These are phyloP conservation scores for Dryococelus australis DNA, from an alignment of 2,888 invertebrate genomes.

Conservation along the genomic window DNA sequence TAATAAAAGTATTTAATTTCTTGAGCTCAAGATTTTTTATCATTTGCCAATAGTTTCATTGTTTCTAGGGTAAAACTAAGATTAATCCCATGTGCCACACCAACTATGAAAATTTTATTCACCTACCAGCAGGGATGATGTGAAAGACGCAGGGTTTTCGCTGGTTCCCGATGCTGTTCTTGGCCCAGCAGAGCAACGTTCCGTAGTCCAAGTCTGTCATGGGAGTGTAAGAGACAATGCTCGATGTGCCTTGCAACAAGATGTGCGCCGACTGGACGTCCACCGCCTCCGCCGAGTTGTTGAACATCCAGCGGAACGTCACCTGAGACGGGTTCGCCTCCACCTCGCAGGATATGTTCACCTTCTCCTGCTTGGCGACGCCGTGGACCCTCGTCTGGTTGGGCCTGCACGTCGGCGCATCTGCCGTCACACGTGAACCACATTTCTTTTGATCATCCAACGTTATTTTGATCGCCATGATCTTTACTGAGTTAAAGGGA, in stretches of 20 bases:
- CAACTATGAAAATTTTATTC: too few relatives aligned
- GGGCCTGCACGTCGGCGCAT: slow-evolving; percentile 86
- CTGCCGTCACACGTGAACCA: slow-evolving; percentile 58
- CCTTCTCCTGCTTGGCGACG: slow-evolving; percentile 88
- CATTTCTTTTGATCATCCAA: background rate
- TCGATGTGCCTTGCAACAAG: slow-evolving; percentile 71
- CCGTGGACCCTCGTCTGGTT: slow-evolving; percentile 89
- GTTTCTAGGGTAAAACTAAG: too few relatives aligned
- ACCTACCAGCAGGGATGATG: slow-evolving; percentile 88
- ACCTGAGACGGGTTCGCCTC: slow-evolving; percentile 92
- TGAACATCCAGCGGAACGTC: slow-evolving; percentile 91
- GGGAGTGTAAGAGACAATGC: slow-evolving; percentile 86
- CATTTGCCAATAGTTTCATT: too few relatives aligned
- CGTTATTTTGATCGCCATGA: too few relatives aligned
- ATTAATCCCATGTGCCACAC: too few relatives aligned
- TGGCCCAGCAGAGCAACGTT: slow-evolving; percentile 85
- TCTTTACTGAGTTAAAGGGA: too few relatives aligned
- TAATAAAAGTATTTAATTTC: too few relatives aligned
- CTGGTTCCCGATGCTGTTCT: slow-evolving; percentile 86
- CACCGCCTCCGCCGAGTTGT: slow-evolving; percentile 86
- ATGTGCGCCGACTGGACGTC: slow-evolving; percentile 82
- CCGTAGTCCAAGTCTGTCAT: slow-evolving; percentile 92
- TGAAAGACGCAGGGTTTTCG: slow-evolving; percentile 89
- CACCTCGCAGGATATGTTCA: slow-evolving; percentile 86
- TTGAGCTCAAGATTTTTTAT: too few relatives aligned